Base-by-base conservation (phyloP, 2,888 invertebrate genomes). In the Melikaiella ostensackeni region DNA sequence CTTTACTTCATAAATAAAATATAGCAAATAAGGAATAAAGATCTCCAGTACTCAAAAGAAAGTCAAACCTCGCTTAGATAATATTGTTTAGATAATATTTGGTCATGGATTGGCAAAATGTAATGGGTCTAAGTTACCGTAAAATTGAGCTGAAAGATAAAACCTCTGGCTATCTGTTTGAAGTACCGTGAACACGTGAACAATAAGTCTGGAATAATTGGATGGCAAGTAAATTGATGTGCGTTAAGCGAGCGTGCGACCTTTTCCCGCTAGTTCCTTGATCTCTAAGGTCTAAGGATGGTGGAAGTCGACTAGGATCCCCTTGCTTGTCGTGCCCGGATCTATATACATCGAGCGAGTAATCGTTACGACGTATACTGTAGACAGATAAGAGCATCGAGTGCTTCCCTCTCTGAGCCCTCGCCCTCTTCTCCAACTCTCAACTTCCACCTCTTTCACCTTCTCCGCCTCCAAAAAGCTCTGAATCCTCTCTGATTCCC, bases 291-390 rank as follows among this genome's bases (percentile, higher is more conserved):
- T 79, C 79, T 35, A 78, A 79, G 76, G 82, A 82, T 66, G 74
- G 75, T 70, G 79, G 77, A 78, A 79, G 81, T 78, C 78, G 75
- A 80, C 70, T 75, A 79, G 63, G 74, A 78, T 78, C 64, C 38
- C 75, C 75, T 79, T 76, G 81, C 75, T 79, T 76, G 81, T 82
- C 81, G 79, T 80, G 75, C 81, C 78, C 77, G 78, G 75, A 82
- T 80, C 75, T 79, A 86, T 85, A 87, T 85, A 84, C 81, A 83
- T 84, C 80, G 82, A 86, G 81, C 85, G 79, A 83, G 87, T 89
- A 88, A 88, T 88, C 88, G 88, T 89, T 87, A 88, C 86, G 87
- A 88, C 84, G 85, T 85, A 83, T 77, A 81, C 81, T 84, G 82
- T 84, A 84, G 85, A 85, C 83, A 86, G 88, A 88, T 88, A 88